Conservation (phyloP, 2,888 invertebrate genomes). For the Sepiola atlantica region DNA sequence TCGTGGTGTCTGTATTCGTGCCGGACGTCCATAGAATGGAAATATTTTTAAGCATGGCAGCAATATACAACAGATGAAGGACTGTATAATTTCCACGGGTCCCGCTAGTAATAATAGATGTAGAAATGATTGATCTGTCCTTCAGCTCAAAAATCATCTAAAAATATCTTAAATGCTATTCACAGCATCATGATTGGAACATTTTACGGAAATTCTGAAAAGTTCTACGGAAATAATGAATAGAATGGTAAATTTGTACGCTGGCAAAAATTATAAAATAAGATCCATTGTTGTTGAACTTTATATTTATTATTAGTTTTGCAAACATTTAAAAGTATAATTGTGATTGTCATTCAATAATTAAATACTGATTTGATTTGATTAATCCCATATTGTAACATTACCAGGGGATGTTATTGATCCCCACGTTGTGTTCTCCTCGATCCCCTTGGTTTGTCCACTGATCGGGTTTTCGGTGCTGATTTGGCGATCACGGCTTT, state of each 20-base stretch:
- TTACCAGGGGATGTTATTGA: too few species aligned
- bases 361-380: background rate
- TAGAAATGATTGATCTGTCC: background rate
- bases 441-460: too few species aligned
- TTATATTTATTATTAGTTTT: background rate
- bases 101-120: too few species aligned
- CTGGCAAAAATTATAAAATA: background rate
- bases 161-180: background rate
- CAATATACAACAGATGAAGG: too few species aligned
- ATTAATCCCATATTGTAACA: background rate
- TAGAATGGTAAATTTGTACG: background rate
- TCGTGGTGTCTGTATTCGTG: too few species aligned
- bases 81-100: too few species aligned
- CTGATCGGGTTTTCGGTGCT: too few species aligned
- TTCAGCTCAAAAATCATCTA: background rate
- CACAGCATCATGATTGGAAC: background rate
- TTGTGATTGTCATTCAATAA: background rate
- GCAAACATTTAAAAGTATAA: background rate
- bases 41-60: too few species aligned
- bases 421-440: too few species aligned
- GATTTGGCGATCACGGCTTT: too few species aligned
- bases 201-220: background rate
- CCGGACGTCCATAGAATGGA: too few species aligned
- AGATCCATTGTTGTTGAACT: background rate
- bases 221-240: background rate